Conservation (phyloP, 2,888 invertebrate genomes). For the Embidobia sp. region DNA sequence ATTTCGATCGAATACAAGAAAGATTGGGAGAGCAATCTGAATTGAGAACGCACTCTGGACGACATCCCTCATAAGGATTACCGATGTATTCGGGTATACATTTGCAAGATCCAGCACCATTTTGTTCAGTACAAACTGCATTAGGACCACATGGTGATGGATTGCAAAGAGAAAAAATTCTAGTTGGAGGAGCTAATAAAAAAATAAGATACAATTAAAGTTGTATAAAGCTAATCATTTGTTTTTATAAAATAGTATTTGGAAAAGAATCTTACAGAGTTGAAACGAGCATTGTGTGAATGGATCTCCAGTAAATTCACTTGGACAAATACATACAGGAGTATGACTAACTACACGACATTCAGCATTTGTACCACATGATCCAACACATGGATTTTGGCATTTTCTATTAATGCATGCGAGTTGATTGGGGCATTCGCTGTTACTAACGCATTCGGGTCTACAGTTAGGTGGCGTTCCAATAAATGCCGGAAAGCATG, state of each 20-base stretch:
- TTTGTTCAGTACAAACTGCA: constrained; percentile 87
- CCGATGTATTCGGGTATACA: constrained; percentile 90
- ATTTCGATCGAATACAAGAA: constrained; percentile 90
- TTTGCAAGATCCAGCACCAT: constrained; percentile 88
- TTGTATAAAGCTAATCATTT: too few species aligned
- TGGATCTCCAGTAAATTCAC: constrained; percentile 87
- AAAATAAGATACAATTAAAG: background rate
- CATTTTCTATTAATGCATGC: constrained; percentile 88
- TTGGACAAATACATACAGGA: constrained; percentile 85
- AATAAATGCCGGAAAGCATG: constrained; percentile 85
- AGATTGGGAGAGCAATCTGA: constrained; percentile 88
- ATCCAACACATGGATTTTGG: constrained; percentile 86
- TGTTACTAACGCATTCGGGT: constrained; percentile 86
- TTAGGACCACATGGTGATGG: constrained; percentile 90
- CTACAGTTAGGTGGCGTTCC: constrained; percentile 86
- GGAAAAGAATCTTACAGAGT: constrained; percentile 79
- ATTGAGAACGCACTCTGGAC: constrained; percentile 90
- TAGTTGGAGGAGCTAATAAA: constrained; percentile 18
- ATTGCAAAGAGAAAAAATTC: constrained; percentile 82
- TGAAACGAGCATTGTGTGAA: constrained; percentile 83
- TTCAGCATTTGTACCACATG: constrained; percentile 87
- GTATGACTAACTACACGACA: constrained; percentile 89
- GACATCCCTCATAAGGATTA: constrained; percentile 87
- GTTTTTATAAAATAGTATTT: background rate
- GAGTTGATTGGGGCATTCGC: constrained; percentile 85